Percentiles rank a stretch among this genome's conserved stretches.
These are phyloP conservation scores for Anoncus sp. DNA, from an alignment of 2,888 invertebrate genomes.

Conservation along the genomic window DNA sequence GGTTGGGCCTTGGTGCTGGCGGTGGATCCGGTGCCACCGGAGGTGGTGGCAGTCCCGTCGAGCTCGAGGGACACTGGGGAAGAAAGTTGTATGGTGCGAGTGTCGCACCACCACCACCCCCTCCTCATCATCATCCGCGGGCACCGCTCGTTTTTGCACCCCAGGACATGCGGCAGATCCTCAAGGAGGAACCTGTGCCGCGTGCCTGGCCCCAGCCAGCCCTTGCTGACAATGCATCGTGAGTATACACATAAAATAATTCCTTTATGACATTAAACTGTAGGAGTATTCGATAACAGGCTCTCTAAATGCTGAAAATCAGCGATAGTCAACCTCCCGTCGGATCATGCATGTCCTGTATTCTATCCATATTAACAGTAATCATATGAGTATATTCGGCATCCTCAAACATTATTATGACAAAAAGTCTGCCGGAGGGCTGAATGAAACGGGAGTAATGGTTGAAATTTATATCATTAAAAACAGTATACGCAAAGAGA, in stretches of 20 bases:
- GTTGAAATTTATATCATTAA: not conserved
- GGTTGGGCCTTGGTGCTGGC: slow-evolving; percentile 81
- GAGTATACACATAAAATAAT: slow-evolving; percentile 66
- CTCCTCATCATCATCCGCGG: slow-evolving; percentile 81
- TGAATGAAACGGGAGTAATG: not conserved
- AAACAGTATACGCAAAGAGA: not conserved
- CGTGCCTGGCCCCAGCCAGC: slow-evolving; percentile 81
- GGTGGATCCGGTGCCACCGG: slow-evolving; percentile 80
- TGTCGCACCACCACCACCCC: slow-evolving; percentile 81
- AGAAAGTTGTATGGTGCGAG: slow-evolving; percentile 81
- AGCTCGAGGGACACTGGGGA: slow-evolving; percentile 82
- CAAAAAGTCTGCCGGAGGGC: not conserved
- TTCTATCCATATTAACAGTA: not conserved
- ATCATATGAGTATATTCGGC: not conserved
- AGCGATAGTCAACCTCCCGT: slow-evolving; percentile 53
- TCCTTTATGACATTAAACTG: not conserved
- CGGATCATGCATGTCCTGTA: slow-evolving; percentile 60
- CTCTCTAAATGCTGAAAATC: not conserved
- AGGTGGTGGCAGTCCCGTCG: slow-evolving; percentile 81
- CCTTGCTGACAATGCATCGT: slow-evolving; percentile 81
- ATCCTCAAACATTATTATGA: not conserved
- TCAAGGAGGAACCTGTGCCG: slow-evolving; percentile 82
- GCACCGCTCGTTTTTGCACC: slow-evolving; percentile 81
- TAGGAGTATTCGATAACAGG: not conserved
- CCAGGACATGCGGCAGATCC: slow-evolving; percentile 82